A percentile compares a stretch with the other conserved stretches of the same genome.
Evolutionary conservation across 2,797 vertebrate genomes (phyloP).

Genomic region (Cyprinodon diabolis): DNA sequence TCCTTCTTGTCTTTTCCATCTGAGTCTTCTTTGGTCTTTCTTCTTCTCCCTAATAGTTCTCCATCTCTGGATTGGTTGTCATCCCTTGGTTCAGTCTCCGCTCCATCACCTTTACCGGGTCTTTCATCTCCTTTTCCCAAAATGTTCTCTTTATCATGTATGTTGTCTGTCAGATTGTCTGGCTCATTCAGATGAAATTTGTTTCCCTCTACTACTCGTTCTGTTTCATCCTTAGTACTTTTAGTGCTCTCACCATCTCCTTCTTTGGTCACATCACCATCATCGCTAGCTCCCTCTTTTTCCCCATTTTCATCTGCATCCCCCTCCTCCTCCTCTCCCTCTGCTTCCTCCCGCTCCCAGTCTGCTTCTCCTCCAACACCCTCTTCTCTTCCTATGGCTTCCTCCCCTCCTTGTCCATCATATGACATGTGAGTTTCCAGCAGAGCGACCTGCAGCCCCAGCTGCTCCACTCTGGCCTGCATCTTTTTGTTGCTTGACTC

Average conservation of each 20-base stretch:
- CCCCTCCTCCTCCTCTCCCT: slow-evolving; percentile 56
- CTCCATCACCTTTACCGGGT: slow-evolving; percentile 60
- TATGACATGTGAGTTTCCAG: slow-evolving; percentile 39
- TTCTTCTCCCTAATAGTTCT: slow-evolving; percentile 21
- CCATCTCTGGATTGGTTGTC: slow-evolving; percentile 10
- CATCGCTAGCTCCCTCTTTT: slow-evolving; percentile 28
- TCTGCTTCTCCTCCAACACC: slow-evolving; percentile 54
- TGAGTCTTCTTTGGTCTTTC: slow-evolving; percentile 14
- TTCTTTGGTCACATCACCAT: slow-evolving; percentile 50
- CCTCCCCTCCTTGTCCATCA: slow-evolving; percentile 14
- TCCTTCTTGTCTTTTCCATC: not conserved
- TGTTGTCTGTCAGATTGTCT: slow-evolving; percentile 14
- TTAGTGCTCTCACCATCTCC: slow-evolving; percentile 64
- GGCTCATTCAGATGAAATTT: slow-evolving; percentile 17
- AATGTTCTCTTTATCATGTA: slow-evolving; percentile 19
- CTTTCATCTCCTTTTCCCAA: slow-evolving; percentile 42
- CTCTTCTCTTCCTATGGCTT: slow-evolving; percentile 38
- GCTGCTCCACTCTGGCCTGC: slow-evolving; percentile 72
- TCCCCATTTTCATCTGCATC: slow-evolving; percentile 11
- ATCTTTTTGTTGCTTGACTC: slow-evolving; percentile 75
- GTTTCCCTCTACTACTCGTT: slow-evolving; percentile 38
- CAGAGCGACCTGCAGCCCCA: slow-evolving; percentile 63
- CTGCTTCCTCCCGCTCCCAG: slow-evolving; percentile 61
- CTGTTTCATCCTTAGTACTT: slow-evolving; percentile 50
- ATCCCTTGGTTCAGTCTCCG: slow-evolving; percentile 43